A percentile compares a stretch with the other conserved stretches of the same genome.
Conservation (phyloP, 2,888 invertebrate species). For the Heliothis peltigera region DNA sequence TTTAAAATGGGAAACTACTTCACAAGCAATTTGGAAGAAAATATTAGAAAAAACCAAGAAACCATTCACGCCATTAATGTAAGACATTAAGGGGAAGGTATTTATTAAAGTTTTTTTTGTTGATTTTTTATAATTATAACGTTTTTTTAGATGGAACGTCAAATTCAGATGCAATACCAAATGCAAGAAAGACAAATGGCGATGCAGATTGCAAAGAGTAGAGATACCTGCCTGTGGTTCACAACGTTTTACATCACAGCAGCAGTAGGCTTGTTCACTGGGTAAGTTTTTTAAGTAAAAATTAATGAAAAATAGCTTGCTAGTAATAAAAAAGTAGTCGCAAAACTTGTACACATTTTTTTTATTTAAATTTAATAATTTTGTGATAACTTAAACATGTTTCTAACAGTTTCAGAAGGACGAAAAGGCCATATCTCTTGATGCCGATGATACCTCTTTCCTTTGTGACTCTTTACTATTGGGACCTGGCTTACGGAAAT, state of each 20-base stretch:
- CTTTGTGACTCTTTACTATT: conserved; percentile 93
- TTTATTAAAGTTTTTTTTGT: conserved; percentile 10
- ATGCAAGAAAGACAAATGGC: conserved; percentile 94
- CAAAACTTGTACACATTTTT: too few relatives aligned
- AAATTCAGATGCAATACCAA: conserved; percentile 95
- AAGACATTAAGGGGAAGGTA: conserved; percentile 87
- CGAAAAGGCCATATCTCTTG: conserved; percentile 90
- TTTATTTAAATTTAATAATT: not conserved
- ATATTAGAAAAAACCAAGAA: conserved; percentile 92
- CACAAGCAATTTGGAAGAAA: conserved; percentile 91
- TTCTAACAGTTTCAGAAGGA: conserved; percentile 89
- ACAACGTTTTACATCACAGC: conserved; percentile 91
- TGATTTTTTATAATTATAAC: not conserved
- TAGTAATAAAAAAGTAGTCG: too few relatives aligned
- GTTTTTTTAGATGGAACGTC: conserved; percentile 92
- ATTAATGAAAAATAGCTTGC: too few relatives aligned
- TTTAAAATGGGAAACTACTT: conserved; percentile 90
- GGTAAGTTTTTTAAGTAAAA: conserved; percentile 74
- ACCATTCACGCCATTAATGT: conserved; percentile 92
- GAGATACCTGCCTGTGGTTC: conserved; percentile 94
- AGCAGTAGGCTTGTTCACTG: conserved; percentile 86
- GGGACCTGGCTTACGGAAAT: conserved; percentile 94
- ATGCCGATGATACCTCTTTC: conserved; percentile 93
- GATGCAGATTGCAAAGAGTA: conserved; percentile 91
- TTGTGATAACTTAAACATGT: conserved; percentile 8